A percentile compares a stretch with the other conserved stretches of the same genome.
Conservation (phyloP, 2,113 vertebrate genomes). For the Odocoileus virginianus region DNA sequence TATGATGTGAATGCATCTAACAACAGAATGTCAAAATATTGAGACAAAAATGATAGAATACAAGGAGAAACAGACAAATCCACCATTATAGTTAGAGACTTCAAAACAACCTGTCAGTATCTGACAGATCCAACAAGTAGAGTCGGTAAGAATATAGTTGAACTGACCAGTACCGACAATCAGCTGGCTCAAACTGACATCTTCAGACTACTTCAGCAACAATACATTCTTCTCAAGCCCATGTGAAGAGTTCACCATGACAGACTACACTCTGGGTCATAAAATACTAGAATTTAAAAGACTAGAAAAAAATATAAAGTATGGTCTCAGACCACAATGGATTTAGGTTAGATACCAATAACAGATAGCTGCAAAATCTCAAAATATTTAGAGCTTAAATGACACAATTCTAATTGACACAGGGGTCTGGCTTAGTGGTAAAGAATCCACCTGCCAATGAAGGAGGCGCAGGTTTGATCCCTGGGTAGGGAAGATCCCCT, state of each 20-base stretch:
- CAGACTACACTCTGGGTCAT: not conserved
- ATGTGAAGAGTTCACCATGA: not conserved
- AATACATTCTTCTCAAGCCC: not conserved
- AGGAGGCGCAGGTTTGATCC: not conserved
- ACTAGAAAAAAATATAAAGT: not conserved
- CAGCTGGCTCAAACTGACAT: not conserved
- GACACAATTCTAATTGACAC: not conserved
- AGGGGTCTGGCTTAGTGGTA: not conserved
- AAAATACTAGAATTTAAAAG: not conserved
- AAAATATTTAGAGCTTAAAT: not conserved
- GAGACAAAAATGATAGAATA: not conserved
- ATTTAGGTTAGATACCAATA: not conserved
- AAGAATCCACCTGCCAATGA: not conserved
- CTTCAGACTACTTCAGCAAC: not conserved
- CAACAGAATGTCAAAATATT: not conserved
- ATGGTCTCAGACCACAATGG: not conserved
- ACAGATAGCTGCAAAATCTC: not conserved
- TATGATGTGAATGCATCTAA: not conserved
- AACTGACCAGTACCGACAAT: not conserved
- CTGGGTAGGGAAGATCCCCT: not conserved
- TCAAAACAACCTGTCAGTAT: not conserved
- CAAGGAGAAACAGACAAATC: not conserved
- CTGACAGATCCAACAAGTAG: not conserved
- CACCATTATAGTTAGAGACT: not conserved
- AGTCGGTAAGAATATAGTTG: not conserved